A percentile compares a stretch with the other conserved stretches of the same genome.
Conservation (phyloP, 2,888 invertebrate species). For the Drosophila kuntzei region DNA sequence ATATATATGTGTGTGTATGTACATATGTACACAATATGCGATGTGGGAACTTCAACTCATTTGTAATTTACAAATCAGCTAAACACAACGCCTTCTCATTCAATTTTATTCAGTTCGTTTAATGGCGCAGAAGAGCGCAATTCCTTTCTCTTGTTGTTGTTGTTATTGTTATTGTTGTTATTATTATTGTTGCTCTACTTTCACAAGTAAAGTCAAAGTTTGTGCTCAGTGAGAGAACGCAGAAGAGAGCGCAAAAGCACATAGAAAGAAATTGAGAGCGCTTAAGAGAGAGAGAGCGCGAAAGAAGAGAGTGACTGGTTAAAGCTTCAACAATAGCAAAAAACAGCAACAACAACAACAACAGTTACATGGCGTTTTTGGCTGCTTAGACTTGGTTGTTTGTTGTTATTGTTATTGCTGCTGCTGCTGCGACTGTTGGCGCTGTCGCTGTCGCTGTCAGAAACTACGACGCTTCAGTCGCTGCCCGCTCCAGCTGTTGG, state of each 20-base stretch:
- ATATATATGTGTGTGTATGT: too few relatives aligned
- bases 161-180: conserved; percentile 12
- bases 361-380: conserved; percentile 42
- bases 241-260: neutral
- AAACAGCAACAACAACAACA: conserved; percentile 22
- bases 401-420: conserved; percentile 28
- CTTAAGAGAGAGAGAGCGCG: conserved; percentile 12
- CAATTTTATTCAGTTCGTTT: conserved; percentile 12
- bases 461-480: conserved; percentile 51
- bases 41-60: conserved; percentile 26
- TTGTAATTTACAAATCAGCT: conserved; percentile 29
- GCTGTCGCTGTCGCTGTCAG: conserved; percentile 4
- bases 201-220: conserved; percentile 38
- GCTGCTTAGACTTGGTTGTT: conserved; percentile 48
- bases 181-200: conserved; percentile 62
- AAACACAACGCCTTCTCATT: conserved; percentile 30
- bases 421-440: conserved; percentile 33
- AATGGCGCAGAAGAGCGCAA: conserved; percentile 34
- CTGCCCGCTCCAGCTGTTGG: conserved; percentile 73
- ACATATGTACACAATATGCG: too few relatives aligned
- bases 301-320: conserved; percentile 33
- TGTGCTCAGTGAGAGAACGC: conserved; percentile 1
- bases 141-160: conserved; percentile 31
- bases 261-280: conserved; percentile 3
- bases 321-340: conserved; percentile 22